Conservation (phyloP, 2,888 invertebrate species). For the Hypomecis atomaria region DNA sequence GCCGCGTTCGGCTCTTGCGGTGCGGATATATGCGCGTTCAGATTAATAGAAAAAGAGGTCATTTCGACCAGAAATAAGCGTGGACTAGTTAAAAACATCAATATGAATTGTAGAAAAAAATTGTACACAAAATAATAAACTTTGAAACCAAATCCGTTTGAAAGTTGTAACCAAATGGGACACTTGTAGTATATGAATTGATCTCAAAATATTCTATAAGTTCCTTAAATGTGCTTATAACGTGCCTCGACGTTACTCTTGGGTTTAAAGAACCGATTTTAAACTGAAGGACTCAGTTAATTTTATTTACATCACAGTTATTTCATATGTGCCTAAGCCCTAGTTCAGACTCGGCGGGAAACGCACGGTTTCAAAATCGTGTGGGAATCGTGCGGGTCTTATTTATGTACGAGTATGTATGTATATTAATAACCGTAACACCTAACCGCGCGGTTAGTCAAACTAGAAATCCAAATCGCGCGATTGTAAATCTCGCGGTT, state of each 20-base stretch:
- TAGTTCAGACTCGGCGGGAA: neutral
- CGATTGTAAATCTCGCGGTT: too few species aligned
- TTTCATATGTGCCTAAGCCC: neutral
- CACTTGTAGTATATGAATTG: constrained; percentile 51
- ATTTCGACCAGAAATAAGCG: too few species aligned
- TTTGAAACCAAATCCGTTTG: neutral
- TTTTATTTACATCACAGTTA: constrained; percentile 10
- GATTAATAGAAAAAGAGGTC: too few species aligned
- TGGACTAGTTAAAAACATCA: too few species aligned
- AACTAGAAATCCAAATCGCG: too few species aligned
- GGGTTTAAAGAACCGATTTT: constrained; percentile 20
- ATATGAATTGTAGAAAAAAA: neutral
- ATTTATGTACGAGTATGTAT: neutral
- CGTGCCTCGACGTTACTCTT: constrained; percentile 59
- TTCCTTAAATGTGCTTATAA: constrained; percentile 68
- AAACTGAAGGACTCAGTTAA: too few species aligned
- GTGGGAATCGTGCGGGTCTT: too few species aligned
- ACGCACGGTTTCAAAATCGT: neutral
- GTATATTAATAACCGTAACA: neutral
- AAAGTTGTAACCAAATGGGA: constrained; percentile 31
- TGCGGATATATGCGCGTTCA: too few species aligned
- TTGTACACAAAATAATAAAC: neutral
- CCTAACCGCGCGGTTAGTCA: too few species aligned
- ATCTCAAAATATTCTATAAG: constrained; percentile 53
- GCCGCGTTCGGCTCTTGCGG: too few species aligned